phyloP scores from a whole-genome alignment of 2,888 invertebrate species.

The Ypsolopha sequella region DNA sequence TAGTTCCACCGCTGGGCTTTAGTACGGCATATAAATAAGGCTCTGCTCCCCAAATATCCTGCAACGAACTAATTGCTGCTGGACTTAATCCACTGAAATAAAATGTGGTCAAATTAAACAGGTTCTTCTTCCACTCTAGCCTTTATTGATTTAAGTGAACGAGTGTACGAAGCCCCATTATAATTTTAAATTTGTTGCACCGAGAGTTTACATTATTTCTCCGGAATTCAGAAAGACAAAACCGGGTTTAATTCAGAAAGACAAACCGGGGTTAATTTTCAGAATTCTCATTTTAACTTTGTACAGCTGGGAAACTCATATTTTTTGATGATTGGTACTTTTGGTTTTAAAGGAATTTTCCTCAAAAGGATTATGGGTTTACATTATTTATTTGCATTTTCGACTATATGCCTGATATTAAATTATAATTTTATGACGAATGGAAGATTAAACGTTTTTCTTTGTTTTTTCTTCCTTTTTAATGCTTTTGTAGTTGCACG shows the following conservation, averaged over 20 bases:
- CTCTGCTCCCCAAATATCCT: conserved; percentile 38
- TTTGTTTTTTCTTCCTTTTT: too few relatives aligned
- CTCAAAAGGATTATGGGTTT: too few relatives aligned
- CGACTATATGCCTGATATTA: too few relatives aligned
- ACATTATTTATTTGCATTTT: too few relatives aligned
- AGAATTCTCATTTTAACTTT: not conserved
- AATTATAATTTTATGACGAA: too few relatives aligned
- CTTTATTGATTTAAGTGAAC: not conserved
- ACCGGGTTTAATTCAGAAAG: not conserved
- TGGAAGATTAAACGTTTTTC: too few relatives aligned
- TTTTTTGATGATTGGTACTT: not conserved
- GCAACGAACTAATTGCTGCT: conserved; percentile 42
- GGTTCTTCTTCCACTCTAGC: not conserved
- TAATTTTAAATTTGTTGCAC: not conserved
- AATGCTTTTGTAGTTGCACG: too few relatives aligned
- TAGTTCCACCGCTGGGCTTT: conserved; percentile 23
- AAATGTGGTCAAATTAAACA: conserved; percentile 28
- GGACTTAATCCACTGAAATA: conserved; percentile 48
- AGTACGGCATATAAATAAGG: conserved; percentile 40
- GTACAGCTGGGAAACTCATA: not conserved
- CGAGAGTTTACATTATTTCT: not conserved
- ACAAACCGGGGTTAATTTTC: not conserved
- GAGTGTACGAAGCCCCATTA: not conserved
- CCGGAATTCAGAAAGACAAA: too few relatives aligned
- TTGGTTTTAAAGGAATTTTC: too few relatives aligned